Evolutionary conservation across 2,888 invertebrate species (phyloP).

Genomic region (Hydriomena furcata): DNA sequence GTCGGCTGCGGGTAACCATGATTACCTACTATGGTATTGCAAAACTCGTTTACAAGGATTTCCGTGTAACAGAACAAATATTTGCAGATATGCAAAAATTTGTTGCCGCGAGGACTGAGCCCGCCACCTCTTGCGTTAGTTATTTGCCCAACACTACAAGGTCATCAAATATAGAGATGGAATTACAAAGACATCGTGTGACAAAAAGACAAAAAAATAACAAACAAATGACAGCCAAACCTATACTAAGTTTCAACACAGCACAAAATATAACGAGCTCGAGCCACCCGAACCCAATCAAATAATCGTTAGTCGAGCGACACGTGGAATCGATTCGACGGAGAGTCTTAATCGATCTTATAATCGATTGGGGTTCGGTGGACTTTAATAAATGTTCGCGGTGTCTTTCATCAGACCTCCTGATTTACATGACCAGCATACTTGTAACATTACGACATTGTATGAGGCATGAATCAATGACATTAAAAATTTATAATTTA

Average conservation of each 20-base stretch:
- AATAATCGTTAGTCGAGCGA: conserved; percentile 46
- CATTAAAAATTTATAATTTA: conserved; percentile 26
- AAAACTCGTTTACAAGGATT: too few relatives aligned
- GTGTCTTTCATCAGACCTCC: conserved; percentile 22
- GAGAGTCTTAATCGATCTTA: conserved; percentile 59
- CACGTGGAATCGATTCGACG: conserved; percentile 56
- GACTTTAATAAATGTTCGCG: conserved; percentile 35
- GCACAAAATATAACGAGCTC: conserved; percentile 39
- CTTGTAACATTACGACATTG: conserved; percentile 21
- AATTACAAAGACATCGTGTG: too few relatives aligned
- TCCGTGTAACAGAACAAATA: too few relatives aligned
- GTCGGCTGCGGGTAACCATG: too few relatives aligned
- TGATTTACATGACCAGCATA: conserved; percentile 22
- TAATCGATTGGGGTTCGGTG: conserved; percentile 55
- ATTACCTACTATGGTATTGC: too few relatives aligned
- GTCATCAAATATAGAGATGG: too few relatives aligned
- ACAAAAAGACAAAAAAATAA: neutral
- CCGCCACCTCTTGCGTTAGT: too few relatives aligned
- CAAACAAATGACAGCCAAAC: conserved; percentile 3
- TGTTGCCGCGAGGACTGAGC: too few relatives aligned
- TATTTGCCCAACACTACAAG: too few relatives aligned
- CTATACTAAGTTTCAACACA: conserved; percentile 6
- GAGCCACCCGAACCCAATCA: too few relatives aligned
- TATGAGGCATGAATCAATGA: conserved; percentile 18
- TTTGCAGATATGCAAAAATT: too few relatives aligned